phyloP scores from a whole-genome alignment of 2,888 invertebrate genomes.

The Epirrhoe tristata region DNA sequence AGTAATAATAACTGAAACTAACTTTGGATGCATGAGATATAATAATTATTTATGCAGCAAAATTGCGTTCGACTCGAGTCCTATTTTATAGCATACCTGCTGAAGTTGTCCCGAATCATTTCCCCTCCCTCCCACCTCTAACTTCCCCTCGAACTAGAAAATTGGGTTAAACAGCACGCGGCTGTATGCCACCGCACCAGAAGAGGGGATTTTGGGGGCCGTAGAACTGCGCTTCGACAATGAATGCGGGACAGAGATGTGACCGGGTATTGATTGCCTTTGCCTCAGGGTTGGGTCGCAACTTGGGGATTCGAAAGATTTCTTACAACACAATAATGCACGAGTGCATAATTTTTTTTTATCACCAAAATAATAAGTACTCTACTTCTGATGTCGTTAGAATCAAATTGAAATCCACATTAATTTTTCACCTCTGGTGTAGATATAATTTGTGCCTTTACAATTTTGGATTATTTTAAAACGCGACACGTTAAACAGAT shows the following conservation, averaged over 20 bases:
- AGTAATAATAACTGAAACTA: too few relatives aligned
- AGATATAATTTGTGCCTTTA: too few relatives aligned
- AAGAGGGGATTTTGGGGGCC: constrained; percentile 80
- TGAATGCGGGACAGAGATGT: constrained; percentile 82
- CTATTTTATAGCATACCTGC: constrained; percentile 55
- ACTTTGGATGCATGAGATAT: too few relatives aligned
- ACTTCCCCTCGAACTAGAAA: constrained; percentile 78
- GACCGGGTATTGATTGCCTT: constrained; percentile 83
- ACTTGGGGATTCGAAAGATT: constrained; percentile 43
- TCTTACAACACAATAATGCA: constrained; percentile 20
- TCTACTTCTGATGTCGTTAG: neutral
- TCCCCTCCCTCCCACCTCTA: constrained; percentile 48
- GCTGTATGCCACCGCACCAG: constrained; percentile 70
- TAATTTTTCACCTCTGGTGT: neutral
- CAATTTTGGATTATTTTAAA: too few relatives aligned
- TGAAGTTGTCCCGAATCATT: constrained; percentile 68
- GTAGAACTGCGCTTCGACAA: constrained; percentile 78
- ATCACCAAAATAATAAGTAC: neutral
- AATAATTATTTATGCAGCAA: neutral
- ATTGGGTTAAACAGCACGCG: constrained; percentile 84
- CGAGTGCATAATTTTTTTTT: neutral
- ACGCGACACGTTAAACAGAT: too few relatives aligned
- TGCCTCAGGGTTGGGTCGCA: constrained; percentile 50
- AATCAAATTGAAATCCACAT: neutral
- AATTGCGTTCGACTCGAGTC: neutral